Percentiles rank a stretch among this genome's conserved stretches.
Conservation (phyloP, 2,113 vertebrate genomes). For the Colinus virginianus region DNA sequence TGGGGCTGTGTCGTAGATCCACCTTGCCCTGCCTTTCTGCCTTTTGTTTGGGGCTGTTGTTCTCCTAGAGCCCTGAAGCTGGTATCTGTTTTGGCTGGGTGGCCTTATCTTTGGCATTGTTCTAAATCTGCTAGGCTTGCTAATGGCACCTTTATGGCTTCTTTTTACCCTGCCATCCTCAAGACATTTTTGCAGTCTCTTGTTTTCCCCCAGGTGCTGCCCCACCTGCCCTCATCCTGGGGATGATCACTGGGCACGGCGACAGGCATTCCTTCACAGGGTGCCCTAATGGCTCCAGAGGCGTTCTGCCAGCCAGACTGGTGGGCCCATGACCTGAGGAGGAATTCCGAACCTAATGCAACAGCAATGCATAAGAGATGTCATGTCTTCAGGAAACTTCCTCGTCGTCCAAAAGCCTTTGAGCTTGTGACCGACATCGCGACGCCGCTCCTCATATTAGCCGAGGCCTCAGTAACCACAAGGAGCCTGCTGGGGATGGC, state of each 20-base stretch:
- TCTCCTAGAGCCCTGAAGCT: conserved; percentile 11
- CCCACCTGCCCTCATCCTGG: fast-evolving
- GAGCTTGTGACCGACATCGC: background rate
- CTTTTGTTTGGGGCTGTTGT: background rate
- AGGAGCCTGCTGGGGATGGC: background rate
- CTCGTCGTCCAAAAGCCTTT: background rate
- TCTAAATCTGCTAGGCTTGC: conserved; percentile 8
- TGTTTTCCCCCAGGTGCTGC: background rate
- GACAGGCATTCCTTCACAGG: background rate
- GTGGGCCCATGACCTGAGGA: background rate
- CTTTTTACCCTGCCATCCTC: conserved; percentile 6
- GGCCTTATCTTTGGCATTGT: conserved; percentile 10
- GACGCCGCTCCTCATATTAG: background rate
- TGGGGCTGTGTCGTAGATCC: background rate
- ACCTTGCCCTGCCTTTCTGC: conserved; percentile 20
- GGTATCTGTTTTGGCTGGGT: background rate
- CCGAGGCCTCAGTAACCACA: background rate
- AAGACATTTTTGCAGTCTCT: background rate
- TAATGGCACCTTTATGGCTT: background rate
- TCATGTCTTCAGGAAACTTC: background rate
- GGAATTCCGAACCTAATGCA: background rate
- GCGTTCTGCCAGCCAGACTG: background rate
- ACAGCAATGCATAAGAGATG: background rate
- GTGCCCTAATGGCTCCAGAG: fast-evolving
- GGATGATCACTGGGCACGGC: background rate